phyloP scores from a whole-genome alignment of 2,797 vertebrate species.

The Cirrhinus mrigala region DNA sequence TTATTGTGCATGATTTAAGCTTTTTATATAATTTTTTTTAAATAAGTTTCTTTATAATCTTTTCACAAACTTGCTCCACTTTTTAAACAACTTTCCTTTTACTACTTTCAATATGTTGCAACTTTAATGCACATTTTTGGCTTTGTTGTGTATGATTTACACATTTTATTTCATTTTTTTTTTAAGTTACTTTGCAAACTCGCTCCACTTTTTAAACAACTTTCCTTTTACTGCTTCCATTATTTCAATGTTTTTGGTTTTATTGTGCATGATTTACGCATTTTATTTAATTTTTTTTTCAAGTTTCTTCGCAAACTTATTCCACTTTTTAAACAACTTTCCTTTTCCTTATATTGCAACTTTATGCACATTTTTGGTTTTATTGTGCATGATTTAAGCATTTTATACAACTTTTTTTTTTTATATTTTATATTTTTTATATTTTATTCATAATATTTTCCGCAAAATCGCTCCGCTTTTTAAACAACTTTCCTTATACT shows the following conservation, averaged over 20 bases:
- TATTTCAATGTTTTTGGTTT: background rate
- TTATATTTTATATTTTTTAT: too few relatives aligned
- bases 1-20: too few relatives aligned
- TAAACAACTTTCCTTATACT: background rate
- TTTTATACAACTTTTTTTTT: too few relatives aligned
- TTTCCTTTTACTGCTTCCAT: background rate
- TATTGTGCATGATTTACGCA: background rate
- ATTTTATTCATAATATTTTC: too few relatives aligned
- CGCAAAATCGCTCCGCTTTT: background rate
- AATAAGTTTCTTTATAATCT: background rate
- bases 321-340: background rate
- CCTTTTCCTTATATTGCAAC: background rate
- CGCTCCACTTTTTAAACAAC: background rate
- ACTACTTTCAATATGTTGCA: background rate
- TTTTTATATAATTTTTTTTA: background rate
- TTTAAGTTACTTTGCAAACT: background rate
- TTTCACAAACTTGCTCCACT: background rate
- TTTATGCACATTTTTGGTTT: background rate
- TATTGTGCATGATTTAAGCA: background rate
- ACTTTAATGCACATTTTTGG: background rate
- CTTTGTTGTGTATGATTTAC: background rate
- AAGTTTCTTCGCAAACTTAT: background rate
- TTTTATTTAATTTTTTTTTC: too few relatives aligned
- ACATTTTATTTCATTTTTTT: background rate
- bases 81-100: background rate